These are phyloP conservation scores for Pseudotriccus pelzelni DNA, from an alignment of 2,797 vertebrate species.

Conservation along the genomic window DNA sequence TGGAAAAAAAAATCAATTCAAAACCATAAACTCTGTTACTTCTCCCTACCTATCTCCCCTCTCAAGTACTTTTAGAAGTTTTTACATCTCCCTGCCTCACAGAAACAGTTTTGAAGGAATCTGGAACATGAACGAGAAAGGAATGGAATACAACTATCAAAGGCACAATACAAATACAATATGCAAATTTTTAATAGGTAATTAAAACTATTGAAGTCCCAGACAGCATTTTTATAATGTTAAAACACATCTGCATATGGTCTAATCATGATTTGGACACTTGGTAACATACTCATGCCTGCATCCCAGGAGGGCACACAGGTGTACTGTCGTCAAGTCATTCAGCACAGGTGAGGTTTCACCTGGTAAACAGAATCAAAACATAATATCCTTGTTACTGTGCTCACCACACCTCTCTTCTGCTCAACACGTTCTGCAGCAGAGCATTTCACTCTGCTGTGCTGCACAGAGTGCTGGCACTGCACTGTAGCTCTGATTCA, in stretches of 20 bases:
- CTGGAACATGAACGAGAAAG: not conserved
- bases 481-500: not conserved
- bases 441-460: not conserved
- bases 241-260: not conserved
- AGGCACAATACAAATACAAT: not conserved
- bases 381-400: not conserved
- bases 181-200: not conserved
- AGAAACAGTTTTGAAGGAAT: not conserved
- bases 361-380: not conserved
- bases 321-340: not conserved
- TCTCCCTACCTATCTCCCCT: not conserved
- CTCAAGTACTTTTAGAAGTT: not conserved
- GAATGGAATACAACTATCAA: not conserved
- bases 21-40: not conserved
- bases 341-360: not conserved
- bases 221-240: not conserved
- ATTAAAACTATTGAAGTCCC: not conserved
- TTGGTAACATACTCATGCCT: not conserved
- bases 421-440: not conserved
- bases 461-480: not conserved
- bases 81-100: not conserved
- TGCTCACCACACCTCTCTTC: not conserved
- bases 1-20: not conserved
- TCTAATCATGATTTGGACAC: not conserved
- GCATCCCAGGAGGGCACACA: too few species aligned